A percentile compares a stretch with the other conserved stretches of the same genome.
phyloP scores from a whole-genome alignment of 2,797 vertebrate genomes.

The Syndactyla subalaris region DNA sequence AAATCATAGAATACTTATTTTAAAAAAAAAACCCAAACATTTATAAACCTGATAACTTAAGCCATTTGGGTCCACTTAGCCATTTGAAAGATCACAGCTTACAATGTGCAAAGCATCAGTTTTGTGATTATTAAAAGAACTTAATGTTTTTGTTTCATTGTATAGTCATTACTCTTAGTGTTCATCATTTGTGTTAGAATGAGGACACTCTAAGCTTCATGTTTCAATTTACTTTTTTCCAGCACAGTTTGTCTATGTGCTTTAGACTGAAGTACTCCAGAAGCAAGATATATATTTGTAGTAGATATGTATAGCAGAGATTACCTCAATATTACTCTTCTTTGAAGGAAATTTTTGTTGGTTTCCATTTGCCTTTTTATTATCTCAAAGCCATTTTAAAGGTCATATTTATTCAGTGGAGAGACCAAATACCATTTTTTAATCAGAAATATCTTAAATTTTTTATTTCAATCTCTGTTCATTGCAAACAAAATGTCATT shows the following conservation, averaged over 20 bases:
- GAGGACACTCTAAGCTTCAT: background rate
- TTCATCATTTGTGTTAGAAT: background rate
- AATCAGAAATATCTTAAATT: background rate
- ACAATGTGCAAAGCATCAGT: background rate
- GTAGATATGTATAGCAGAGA: background rate
- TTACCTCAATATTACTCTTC: background rate
- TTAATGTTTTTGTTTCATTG: background rate
- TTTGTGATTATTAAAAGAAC: background rate
- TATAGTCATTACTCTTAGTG: background rate
- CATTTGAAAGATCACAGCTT: background rate
- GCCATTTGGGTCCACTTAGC: background rate
- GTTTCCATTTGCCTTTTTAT: background rate
- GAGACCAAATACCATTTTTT: background rate
- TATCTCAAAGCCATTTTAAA: background rate
- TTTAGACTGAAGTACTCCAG: background rate
- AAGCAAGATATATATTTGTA: background rate
- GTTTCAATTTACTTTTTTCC: background rate
- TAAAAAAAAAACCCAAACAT: background rate
- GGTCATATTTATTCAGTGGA: background rate
- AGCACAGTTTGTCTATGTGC: background rate
- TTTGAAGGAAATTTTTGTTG: background rate
- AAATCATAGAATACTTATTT: background rate
- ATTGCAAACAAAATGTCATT: background rate
- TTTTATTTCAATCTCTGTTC: background rate
- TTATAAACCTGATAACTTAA: background rate